phyloP scores from a whole-genome alignment of 2,888 invertebrate genomes.

The Aporophyla nigra region DNA sequence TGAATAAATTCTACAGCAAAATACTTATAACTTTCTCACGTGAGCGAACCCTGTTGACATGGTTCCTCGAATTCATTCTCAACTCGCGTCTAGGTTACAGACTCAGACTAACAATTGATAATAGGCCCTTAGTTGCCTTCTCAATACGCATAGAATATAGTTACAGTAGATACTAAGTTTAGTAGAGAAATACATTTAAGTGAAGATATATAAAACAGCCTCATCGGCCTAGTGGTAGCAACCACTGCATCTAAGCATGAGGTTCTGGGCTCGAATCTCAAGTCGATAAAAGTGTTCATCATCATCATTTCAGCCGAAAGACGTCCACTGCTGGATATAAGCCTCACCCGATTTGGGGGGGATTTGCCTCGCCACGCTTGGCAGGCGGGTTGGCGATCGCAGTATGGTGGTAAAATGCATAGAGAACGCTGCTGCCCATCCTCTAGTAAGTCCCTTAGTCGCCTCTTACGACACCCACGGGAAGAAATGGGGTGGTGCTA shows the following conservation, averaged over 20 bases:
- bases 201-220: neutral
- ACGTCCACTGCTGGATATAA: no score
- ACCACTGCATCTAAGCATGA: neutral
- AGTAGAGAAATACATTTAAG: neutral
- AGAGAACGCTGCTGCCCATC: no score
- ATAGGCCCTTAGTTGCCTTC: neutral
- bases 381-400: no score
- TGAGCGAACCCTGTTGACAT: neutral
- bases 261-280: no score
- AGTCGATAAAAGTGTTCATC: neutral
- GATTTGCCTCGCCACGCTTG: no score
- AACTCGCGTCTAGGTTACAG: neutral
- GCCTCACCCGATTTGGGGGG: no score
- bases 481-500: no score
- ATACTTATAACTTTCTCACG: neutral
- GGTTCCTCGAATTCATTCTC: neutral
- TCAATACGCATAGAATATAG: neutral
- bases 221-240: neutral
- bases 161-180: neutral
- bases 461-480: no score
- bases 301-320: no score
- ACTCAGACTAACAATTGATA: neutral
- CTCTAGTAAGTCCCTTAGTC: no score
- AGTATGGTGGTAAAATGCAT: no score
- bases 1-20: slow-evolving; percentile 2